phyloP scores from a whole-genome alignment of 2,888 invertebrate species.

The Cheilosia grossa region DNA sequence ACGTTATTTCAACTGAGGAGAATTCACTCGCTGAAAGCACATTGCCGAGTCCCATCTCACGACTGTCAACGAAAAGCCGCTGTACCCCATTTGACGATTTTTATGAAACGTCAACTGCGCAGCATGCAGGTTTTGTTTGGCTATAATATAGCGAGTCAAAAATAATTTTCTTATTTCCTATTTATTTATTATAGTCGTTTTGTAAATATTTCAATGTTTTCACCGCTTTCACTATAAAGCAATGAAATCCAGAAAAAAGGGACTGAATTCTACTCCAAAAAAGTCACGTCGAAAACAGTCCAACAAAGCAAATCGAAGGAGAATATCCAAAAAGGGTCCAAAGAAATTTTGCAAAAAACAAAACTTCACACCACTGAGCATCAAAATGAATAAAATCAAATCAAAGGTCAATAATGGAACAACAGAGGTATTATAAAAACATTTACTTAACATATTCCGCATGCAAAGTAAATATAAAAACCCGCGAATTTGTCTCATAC shows the following conservation, averaged over 20 bases:
- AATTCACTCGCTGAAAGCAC: no score
- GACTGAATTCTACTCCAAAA: not conserved
- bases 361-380: not conserved
- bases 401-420: slow-evolving; percentile 2
- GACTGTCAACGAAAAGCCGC: not conserved
- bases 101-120: no score
- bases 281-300: not conserved
- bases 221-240: not conserved
- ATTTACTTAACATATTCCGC: not conserved
- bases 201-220: not conserved
- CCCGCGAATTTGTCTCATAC: not conserved
- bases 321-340: not conserved
- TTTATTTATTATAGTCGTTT: no score
- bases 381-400: slow-evolving; percentile 12
- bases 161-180: no score
- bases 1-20: no score
- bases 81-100: no score
- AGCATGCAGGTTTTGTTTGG: no score
- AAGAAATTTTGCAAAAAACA: not conserved
- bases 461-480: not conserved
- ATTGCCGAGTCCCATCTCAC: no score
- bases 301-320: slow-evolving; percentile 7
- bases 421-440: slow-evolving; percentile 46
- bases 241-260: slow-evolving; percentile 19
- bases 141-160: no score